Conservation (phyloP, 2,113 vertebrate genomes). For the Variabilichromis moorii region DNA sequence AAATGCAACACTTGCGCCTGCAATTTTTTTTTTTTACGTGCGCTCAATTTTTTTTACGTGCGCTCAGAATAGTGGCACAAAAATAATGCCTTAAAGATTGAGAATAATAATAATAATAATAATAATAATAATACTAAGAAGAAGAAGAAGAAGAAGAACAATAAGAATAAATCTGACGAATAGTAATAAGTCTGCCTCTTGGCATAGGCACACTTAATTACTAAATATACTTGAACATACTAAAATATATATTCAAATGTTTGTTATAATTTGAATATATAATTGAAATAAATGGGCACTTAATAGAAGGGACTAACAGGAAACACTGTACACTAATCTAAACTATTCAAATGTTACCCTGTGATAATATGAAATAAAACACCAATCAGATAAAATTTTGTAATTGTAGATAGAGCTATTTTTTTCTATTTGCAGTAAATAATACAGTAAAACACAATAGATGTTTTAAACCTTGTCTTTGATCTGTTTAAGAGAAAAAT, state of each 20-base stretch:
- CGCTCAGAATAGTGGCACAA: too few relatives aligned
- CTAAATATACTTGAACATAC: neutral
- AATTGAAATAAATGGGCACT: neutral
- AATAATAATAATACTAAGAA: too few relatives aligned
- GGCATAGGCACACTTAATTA: neutral
- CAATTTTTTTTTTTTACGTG: too few relatives aligned
- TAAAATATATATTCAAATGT: neutral
- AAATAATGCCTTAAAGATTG: too few relatives aligned
- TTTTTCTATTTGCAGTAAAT: neutral
- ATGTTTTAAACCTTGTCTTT: neutral
- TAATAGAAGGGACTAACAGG: neutral
- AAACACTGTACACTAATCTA: neutral
- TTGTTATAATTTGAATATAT: neutral
- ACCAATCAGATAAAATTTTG: neutral
- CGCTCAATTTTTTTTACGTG: too few relatives aligned
- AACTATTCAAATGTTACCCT: neutral
- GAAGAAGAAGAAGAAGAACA: too few relatives aligned
- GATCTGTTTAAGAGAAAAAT: neutral
- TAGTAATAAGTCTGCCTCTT: too few relatives aligned
- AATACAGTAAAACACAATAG: neutral
- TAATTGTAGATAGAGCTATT: neutral
- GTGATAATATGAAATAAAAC: neutral
- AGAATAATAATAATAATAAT: accelerated
- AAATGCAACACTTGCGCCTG: too few relatives aligned
- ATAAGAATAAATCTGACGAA: too few relatives aligned